phyloP scores from a whole-genome alignment of 2,888 invertebrate genomes.

The Gortyna flavago region DNA sequence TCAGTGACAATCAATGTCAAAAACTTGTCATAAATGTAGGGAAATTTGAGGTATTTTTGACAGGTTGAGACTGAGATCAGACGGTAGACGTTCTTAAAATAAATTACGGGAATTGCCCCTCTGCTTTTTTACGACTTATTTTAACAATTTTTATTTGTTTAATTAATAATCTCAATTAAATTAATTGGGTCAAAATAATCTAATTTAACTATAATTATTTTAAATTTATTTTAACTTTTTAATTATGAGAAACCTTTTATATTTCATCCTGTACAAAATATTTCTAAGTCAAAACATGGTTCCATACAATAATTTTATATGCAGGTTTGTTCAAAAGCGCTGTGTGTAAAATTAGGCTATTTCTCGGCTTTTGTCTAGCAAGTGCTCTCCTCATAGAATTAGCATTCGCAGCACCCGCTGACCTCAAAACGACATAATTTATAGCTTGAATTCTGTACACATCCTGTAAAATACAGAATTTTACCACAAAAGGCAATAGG shows the following conservation, averaged over 20 bases:
- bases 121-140: not conserved
- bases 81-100: not conserved
- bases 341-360: constrained; percentile 35
- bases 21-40: no score
- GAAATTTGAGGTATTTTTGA: not conserved
- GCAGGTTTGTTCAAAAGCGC: constrained; percentile 10
- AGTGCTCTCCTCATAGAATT: constrained; percentile 46
- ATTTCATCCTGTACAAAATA: not conserved
- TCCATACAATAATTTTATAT: not conserved
- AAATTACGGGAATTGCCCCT: not conserved
- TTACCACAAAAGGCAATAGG: constrained; percentile 11
- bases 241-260: not conserved
- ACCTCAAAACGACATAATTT: constrained; percentile 54
- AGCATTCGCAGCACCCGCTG: constrained; percentile 37
- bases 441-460: constrained; percentile 34
- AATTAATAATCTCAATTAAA: not conserved
- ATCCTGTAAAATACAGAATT: constrained; percentile 41
- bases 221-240: not conserved
- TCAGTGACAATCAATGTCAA: not conserved
- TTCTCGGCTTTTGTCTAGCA: constrained; percentile 44
- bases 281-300: constrained; percentile 15
- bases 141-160: not conserved
- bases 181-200: not conserved
- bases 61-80: no score
- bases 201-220: not conserved